Evolutionary conservation across 1,140 invertebrate genomes (phyloP), one percentile per base, ranked within the genome.

Genomic region (Spodoptera litura): DNA sequence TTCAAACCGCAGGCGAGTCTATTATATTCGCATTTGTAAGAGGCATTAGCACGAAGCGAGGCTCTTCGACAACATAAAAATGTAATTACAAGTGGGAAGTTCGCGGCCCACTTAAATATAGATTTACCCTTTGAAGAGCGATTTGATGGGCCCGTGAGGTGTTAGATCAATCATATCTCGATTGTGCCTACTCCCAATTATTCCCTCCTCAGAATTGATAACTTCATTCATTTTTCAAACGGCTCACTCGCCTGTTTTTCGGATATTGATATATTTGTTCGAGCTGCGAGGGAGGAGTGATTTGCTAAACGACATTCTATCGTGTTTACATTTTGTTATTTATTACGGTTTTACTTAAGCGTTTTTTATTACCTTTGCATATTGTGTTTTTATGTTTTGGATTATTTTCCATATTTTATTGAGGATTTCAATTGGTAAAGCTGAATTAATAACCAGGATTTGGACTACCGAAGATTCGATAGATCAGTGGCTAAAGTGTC

Each of bases 71-170:
- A 90, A 89, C 85, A 93, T 93, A 93, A 93, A 93, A 93, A 93
- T 90, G 89, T 93, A 93, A 93, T 93, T 93, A 93, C 87, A 91
- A 91, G 86, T 83, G 85, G 82, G 83, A 90, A 89, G 78, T 91
- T 88, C 83, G 31, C 31, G 31, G 83, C 72, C 81, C 89, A 93
- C 91, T 92, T 92, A 93, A 93, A 93, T 93, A 92, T 91, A 93
- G 91, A 93, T 93, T 93, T 93, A 93, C 92, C 89, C 91, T 92
- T 91, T 92, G 92, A 86, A 91, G 87, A 90, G 87, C 85, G 82
- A 89, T 91, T 89, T 91, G 86, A 91, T 91, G 83, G 88, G 81
- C 83, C 71, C 78, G 79, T 79, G 84, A 91, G 91, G 91, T 92
- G 89, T 90, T 85, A 92, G 90, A 93, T 93, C 88, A 88, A 93